These are phyloP conservation scores for Drosophila tripunctata DNA, from an alignment of 2,888 invertebrate genomes.

Conservation along the genomic window DNA sequence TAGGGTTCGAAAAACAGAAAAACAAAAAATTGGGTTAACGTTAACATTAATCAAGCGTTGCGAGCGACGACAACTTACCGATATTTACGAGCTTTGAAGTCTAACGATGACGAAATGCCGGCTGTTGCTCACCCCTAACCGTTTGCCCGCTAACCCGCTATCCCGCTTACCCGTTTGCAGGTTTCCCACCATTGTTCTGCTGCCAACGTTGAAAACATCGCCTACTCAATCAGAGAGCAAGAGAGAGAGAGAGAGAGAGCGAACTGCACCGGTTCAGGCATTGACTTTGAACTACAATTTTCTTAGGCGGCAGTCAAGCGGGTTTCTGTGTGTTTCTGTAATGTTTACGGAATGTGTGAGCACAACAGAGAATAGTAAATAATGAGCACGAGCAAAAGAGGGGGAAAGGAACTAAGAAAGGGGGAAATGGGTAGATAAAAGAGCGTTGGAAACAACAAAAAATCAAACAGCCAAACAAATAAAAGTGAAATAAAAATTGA, in stretches of 20 bases:
- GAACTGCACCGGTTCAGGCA: conserved; percentile 38
- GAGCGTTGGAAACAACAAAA: conserved; percentile 5
- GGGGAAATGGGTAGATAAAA: conserved; percentile 58
- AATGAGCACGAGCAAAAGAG: neutral
- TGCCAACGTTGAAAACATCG: conserved; percentile 6
- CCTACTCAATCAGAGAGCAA: conserved; percentile 32
- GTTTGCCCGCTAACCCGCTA: neutral
- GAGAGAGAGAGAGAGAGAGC: too few species aligned
- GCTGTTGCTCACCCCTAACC: conserved; percentile 33
- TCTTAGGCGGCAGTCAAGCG: conserved; percentile 23
- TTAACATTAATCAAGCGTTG: conserved; percentile 29
- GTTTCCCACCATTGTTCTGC: neutral
- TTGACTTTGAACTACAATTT: conserved; percentile 77
- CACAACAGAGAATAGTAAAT: conserved; percentile 72
- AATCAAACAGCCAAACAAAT: conserved; percentile 45
- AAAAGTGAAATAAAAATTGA: conserved; percentile 65
- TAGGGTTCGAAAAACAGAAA: neutral
- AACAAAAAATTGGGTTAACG: conserved; percentile 48
- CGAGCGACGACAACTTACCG: conserved; percentile 41
- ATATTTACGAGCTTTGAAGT: conserved; percentile 51
- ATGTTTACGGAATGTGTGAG: conserved; percentile 79
- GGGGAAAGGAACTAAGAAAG: conserved; percentile 3
- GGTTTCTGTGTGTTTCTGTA: conserved; percentile 25
- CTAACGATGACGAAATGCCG: conserved; percentile 67
- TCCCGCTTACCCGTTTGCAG: neutral